Conservation (phyloP, 1,140 invertebrate genomes). For the Maconellicoccus hirsutus region DNA sequence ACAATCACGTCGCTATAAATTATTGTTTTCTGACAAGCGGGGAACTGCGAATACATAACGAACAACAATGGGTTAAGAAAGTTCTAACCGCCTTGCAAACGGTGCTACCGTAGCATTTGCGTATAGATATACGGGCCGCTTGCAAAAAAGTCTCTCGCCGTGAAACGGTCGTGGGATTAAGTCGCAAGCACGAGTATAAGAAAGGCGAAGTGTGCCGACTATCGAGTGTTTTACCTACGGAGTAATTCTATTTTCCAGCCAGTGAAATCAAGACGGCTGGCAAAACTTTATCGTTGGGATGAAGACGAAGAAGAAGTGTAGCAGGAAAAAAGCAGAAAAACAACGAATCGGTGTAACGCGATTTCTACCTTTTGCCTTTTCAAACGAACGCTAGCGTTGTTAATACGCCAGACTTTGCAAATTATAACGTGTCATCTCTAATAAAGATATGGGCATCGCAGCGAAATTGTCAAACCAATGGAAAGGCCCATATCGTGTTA, state of each 20-base stretch:
- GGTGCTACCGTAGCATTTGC: no score
- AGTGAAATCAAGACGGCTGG: background rate
- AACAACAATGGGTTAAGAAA: background rate
- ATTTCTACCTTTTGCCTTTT: no score
- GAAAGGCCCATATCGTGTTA: no score
- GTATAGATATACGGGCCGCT: no score
- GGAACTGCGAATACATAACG: background rate
- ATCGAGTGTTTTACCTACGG: background rate
- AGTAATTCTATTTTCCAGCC: constrained; percentile 8
- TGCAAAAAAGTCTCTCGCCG: background rate
- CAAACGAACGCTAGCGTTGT: no score
- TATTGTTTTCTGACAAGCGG: background rate
- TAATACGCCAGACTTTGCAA: no score
- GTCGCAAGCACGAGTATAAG: background rate
- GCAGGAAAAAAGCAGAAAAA: no score
- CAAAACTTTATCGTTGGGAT: background rate
- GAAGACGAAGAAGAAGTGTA: background rate
- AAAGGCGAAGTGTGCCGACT: background rate
- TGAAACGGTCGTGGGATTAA: background rate
- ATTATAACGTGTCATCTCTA: no score
- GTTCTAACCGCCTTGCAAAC: background rate
- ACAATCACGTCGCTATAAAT: constrained; percentile 3
- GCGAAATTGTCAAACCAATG: no score
- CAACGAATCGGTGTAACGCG: no score
- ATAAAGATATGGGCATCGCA: no score